Conservation (phyloP, 2,888 invertebrate genomes). For the Ectemnius continuus region DNA sequence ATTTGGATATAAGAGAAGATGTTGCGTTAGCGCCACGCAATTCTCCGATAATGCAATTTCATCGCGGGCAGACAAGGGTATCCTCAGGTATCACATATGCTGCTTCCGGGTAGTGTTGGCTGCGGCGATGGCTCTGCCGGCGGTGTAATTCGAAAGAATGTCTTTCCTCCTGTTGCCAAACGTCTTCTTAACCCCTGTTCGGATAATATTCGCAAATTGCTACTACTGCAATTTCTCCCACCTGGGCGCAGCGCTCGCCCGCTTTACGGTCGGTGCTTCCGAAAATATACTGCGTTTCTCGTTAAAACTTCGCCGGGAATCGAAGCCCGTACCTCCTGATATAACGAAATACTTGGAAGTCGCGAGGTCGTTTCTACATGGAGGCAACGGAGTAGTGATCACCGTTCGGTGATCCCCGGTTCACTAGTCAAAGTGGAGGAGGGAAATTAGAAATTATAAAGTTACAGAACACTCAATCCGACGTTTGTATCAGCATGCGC, state of each 20-base stretch:
- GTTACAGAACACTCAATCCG: too few relatives aligned
- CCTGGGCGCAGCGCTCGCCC: conserved; percentile 45
- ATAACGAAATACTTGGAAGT: too few relatives aligned
- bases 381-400: too few relatives aligned
- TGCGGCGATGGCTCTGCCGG: conserved; percentile 23
- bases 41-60: conserved; percentile 54
- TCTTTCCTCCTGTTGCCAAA: conserved; percentile 50
- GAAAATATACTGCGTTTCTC: conserved; percentile 52
- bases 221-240: conserved; percentile 59
- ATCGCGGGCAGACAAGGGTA: conserved; percentile 26
- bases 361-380: too few relatives aligned
- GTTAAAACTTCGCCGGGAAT: conserved; percentile 41
- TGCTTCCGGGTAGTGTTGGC: neutral
- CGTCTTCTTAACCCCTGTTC: conserved; percentile 50
- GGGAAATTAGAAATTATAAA: too few relatives aligned
- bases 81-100: neutral
- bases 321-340: too few relatives aligned
- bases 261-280: conserved; percentile 42
- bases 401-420: too few relatives aligned
- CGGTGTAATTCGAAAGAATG: conserved; percentile 56
- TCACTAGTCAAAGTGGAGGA: too few relatives aligned
- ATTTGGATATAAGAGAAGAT: too few relatives aligned
- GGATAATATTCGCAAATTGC: conserved; percentile 65
- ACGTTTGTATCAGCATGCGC: too few relatives aligned
- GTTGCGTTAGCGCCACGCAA: conserved; percentile 14